phyloP scores from a whole-genome alignment of 2,888 invertebrate species.

The Miltochrista miniata region DNA sequence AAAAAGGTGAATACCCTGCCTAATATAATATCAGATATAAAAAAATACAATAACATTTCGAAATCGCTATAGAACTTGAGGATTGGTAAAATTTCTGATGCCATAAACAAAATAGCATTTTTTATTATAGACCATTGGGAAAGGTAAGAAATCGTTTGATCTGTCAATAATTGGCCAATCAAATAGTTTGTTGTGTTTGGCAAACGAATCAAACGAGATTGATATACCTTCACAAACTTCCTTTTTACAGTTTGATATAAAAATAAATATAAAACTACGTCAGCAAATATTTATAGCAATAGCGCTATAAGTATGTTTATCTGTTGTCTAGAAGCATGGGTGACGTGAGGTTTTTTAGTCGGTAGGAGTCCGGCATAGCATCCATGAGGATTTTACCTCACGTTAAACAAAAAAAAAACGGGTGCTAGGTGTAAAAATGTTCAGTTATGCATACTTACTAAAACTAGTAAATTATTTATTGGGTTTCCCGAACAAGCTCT shows the following conservation, averaged over 20 bases:
- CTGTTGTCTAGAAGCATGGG: not conserved
- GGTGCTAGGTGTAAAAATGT: too few relatives aligned
- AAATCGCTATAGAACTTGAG: slow-evolving; percentile 25
- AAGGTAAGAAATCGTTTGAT: slow-evolving; percentile 5
- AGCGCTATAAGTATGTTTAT: too few relatives aligned
- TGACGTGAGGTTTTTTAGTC: too few relatives aligned
- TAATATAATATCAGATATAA: slow-evolving; percentile 38
- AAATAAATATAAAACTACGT: too few relatives aligned
- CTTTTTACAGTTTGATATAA: not conserved
- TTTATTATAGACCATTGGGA: not conserved
- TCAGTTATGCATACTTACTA: too few relatives aligned
- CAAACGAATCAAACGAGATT: slow-evolving; percentile 23
- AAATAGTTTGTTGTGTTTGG: slow-evolving; percentile 27
- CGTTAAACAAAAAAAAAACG: too few relatives aligned
- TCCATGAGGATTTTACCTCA: too few relatives aligned
- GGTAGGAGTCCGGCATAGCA: too few relatives aligned
- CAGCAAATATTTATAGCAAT: too few relatives aligned
- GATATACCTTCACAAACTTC: not conserved
- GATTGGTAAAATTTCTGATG: slow-evolving; percentile 4
- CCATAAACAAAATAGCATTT: slow-evolving; percentile 7
- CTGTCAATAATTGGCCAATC: slow-evolving; percentile 33
- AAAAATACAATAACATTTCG: slow-evolving; percentile 46
- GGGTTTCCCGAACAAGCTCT: too few relatives aligned
- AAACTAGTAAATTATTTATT: too few relatives aligned
- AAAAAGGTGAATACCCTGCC: slow-evolving; percentile 58